phyloP scores from a whole-genome alignment of 2,888 invertebrate species.

The Drosophila algonquin region DNA sequence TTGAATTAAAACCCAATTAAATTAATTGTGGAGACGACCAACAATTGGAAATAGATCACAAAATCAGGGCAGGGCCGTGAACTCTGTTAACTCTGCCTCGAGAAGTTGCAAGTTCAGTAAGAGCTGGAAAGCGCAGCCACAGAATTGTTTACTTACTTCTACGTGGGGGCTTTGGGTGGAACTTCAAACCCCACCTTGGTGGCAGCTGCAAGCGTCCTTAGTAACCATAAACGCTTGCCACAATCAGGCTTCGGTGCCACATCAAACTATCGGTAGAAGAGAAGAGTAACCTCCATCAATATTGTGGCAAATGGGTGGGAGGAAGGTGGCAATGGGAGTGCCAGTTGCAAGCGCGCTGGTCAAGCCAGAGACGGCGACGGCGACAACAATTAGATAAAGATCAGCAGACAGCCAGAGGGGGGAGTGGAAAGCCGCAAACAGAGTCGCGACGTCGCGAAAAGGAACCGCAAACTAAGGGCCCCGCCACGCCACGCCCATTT shows the following conservation, averaged over 20 bases:
- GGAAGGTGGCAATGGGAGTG: not conserved
- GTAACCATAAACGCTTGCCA: conserved; percentile 64
- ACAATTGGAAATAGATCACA: not conserved
- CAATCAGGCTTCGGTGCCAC: conserved; percentile 66
- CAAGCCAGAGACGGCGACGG: conserved; percentile 48
- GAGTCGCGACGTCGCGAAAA: conserved; percentile 17
- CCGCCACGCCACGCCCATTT: conserved; percentile 62
- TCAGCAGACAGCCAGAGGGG: conserved; percentile 55
- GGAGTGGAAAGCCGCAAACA: conserved; percentile 2
- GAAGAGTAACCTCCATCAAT: conserved; percentile 13
- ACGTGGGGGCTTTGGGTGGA: conserved; percentile 2
- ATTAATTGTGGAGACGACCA: not conserved
- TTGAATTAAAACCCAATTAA: conserved; percentile 2
- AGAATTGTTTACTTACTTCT: not conserved
- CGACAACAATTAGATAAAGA: conserved; percentile 72
- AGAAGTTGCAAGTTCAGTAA: too few species aligned
- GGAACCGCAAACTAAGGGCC: conserved; percentile 67
- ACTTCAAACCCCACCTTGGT: conserved; percentile 52
- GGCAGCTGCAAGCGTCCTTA: conserved; percentile 36
- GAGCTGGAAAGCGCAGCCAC: too few species aligned
- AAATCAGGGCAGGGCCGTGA: too few species aligned
- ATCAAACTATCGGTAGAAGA: conserved; percentile 49
- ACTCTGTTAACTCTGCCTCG: too few species aligned
- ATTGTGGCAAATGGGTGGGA: not conserved
- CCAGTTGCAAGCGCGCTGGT: conserved; percentile 8